Conservation (phyloP, 2,113 vertebrate species). For the Odontophorus gujanensis region DNA sequence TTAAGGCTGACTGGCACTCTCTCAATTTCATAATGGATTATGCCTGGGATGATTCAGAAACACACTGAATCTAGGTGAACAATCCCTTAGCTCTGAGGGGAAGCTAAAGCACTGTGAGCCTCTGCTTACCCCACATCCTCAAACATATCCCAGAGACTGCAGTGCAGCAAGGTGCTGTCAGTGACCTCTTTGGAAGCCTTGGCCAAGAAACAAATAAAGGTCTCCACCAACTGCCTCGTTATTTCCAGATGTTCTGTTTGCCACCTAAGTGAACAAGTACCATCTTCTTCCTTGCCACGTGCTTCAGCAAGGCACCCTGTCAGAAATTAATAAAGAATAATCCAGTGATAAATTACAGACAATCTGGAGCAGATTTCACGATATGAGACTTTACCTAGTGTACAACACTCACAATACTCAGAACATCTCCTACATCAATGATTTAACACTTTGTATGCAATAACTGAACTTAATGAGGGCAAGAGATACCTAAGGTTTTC, state of each 20-base stretch:
- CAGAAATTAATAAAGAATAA: constrained; percentile 43
- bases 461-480: constrained; percentile 25
- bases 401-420: constrained; percentile 24
- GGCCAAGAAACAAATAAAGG: background rate
- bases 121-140: background rate
- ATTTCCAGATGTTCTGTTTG: background rate
- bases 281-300: background rate
- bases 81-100: background rate
- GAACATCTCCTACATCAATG: constrained; percentile 47
- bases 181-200: background rate
- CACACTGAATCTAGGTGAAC: background rate
- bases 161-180: background rate
- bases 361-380: constrained; percentile 46
- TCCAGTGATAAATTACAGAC: constrained; percentile 4
- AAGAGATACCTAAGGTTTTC: constrained; percentile 46
- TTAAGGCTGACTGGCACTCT: background rate
- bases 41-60: constrained; percentile 10
- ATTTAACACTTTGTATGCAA: constrained; percentile 63
- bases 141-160: background rate
- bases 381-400: constrained; percentile 33
- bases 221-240: background rate
- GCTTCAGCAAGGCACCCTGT: background rate
- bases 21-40: constrained; percentile 15
- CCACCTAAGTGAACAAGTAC: background rate
- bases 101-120: background rate